Percentiles rank a stretch among this genome's conserved stretches.
phyloP scores from a whole-genome alignment of 2,113 vertebrate genomes.

The Bombycilla garrulus region DNA sequence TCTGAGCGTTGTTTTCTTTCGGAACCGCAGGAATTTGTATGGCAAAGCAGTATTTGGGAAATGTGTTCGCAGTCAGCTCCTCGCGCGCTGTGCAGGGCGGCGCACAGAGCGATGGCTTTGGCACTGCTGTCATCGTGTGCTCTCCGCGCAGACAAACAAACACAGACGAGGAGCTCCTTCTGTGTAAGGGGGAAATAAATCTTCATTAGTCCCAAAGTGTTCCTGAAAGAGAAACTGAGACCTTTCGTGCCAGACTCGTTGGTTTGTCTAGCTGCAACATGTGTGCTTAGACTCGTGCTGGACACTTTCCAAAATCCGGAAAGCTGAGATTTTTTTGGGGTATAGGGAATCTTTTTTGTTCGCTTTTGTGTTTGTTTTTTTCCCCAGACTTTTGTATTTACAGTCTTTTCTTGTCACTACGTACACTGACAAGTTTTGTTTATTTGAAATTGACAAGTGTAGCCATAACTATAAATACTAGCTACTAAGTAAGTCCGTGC shows the following conservation, averaged over 20 bases:
- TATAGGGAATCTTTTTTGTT: not conserved
- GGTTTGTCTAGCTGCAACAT: not conserved
- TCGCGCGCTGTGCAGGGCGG: not conserved
- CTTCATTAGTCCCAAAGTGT: not conserved
- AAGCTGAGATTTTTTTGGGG: not conserved
- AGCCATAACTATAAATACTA: not conserved
- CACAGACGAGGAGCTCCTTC: not conserved
- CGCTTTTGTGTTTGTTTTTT: not conserved
- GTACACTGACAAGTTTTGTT: not conserved
- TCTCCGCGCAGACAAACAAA: rapidly evolving
- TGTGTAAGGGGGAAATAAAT: not conserved
- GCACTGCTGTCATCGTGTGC: not conserved
- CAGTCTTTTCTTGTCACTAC: not conserved
- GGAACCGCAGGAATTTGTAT: not conserved
- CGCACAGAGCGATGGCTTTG: rapidly evolving
- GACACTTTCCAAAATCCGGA: not conserved
- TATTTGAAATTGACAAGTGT: not conserved
- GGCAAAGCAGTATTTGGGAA: not conserved
- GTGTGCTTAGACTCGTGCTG: not conserved
- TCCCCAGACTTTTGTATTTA: not conserved
- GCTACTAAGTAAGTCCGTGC: rapidly evolving
- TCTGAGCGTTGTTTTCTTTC: not conserved
- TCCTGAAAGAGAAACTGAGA: not conserved
- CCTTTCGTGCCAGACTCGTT: not conserved
- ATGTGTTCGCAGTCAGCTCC: not conserved